These are phyloP conservation scores for Matsumurasca onukii DNA, from an alignment of 1,140 invertebrate species.

Conservation along the genomic window DNA sequence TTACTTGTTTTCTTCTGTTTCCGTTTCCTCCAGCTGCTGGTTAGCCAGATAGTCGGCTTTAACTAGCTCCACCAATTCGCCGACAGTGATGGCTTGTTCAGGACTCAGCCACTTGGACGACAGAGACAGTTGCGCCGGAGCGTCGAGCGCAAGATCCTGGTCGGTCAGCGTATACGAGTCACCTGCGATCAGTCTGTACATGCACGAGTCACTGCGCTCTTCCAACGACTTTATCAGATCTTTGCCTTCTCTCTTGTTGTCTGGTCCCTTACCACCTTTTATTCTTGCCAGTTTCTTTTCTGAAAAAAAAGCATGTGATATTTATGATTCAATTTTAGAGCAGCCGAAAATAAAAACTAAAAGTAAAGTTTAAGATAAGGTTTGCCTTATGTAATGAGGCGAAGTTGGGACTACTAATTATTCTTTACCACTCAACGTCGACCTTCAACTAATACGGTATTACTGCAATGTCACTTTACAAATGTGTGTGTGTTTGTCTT, in stretches of 20 bases:
- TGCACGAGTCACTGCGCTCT: conserved; percentile 33
- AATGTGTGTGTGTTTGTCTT: too few species aligned
- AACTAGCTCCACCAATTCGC: conserved; percentile 54
- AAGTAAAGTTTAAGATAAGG: too few species aligned
- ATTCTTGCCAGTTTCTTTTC: conserved; percentile 30
- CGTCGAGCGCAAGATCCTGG: conserved; percentile 32
- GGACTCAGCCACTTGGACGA: conserved; percentile 41
- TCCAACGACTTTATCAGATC: conserved; percentile 35
- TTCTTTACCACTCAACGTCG: too few species aligned
- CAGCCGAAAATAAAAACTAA: too few species aligned
- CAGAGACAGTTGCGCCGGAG: background rate
- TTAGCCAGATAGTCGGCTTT: conserved; percentile 54
- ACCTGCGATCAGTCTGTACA: conserved; percentile 36
- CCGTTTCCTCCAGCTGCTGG: background rate
- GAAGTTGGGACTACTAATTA: too few species aligned
- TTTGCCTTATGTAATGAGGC: too few species aligned
- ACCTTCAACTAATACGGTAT: too few species aligned
- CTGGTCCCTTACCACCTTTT: conserved; percentile 5
- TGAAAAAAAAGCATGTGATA: conserved; percentile 27
- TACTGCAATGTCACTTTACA: too few species aligned
- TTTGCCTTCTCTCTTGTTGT: conserved; percentile 23
- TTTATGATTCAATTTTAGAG: too few species aligned
- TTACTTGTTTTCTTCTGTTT: background rate
- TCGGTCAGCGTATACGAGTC: conserved; percentile 25
- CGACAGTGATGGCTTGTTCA: conserved; percentile 45